Evolutionary conservation across 2,888 invertebrate genomes (phyloP).

Genomic region (Leucozona laternaria): DNA sequence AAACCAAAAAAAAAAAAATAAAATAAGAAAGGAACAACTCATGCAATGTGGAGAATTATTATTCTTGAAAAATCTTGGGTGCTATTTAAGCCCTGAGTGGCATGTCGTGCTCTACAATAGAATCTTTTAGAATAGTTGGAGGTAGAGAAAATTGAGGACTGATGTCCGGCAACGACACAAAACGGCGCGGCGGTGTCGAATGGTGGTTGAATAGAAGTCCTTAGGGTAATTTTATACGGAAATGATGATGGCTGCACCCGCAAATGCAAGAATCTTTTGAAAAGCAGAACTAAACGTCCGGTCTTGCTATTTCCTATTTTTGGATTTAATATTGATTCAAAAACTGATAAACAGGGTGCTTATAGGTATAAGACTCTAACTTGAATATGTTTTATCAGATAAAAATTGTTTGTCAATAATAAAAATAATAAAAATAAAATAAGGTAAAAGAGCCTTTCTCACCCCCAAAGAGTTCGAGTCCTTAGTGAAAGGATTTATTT

Average conservation of each 20-base stretch:
- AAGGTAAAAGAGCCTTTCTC: too few species aligned
- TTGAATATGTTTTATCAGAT: not conserved
- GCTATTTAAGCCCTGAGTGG: conserved; percentile 63
- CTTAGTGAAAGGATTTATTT: too few species aligned
- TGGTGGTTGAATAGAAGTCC: conserved; percentile 41
- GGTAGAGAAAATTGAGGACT: not conserved
- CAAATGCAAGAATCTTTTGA: conserved; percentile 33
- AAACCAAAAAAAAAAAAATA: not conserved
- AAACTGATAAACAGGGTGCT: conserved; percentile 19
- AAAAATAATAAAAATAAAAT: too few species aligned
- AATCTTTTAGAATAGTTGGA: conserved; percentile 6
- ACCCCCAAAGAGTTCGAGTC: too few species aligned
- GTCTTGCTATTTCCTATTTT: conserved; percentile 18
- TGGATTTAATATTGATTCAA: conserved; percentile 55
- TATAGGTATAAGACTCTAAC: not conserved
- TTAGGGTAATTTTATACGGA: conserved; percentile 60
- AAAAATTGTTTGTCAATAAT: not conserved
- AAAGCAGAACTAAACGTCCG: conserved; percentile 7
- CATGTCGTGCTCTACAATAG: conserved; percentile 58
- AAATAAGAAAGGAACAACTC: conserved; percentile 35
- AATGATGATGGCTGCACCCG: conserved; percentile 53
- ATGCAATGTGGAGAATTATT: conserved; percentile 50
- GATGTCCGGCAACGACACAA: conserved; percentile 27
- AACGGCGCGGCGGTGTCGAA: conserved; percentile 2
- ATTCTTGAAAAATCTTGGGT: conserved; percentile 61